Evolutionary conservation across 2,888 invertebrate genomes (phyloP).

Genomic region (Tenthredo scrophulariae): DNA sequence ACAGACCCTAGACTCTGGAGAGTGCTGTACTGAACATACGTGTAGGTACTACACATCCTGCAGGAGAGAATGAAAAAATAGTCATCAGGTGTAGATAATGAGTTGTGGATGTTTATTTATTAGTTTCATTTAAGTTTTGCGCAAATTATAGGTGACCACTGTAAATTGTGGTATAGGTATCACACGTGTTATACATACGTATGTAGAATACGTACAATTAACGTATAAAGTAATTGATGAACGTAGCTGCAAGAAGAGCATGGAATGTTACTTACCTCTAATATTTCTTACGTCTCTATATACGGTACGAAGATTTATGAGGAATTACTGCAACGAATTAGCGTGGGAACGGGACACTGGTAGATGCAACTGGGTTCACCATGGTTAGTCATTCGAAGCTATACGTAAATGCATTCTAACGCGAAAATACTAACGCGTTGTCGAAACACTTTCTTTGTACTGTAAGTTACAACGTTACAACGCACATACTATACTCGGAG

Average conservation of each 20-base stretch:
- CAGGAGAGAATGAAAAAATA: background rate
- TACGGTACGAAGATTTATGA: constrained; percentile 29
- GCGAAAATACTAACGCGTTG: constrained; percentile 41
- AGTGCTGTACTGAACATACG: background rate
- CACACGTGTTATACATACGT: background rate
- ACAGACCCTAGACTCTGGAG: constrained; percentile 11
- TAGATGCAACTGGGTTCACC: constrained; percentile 20
- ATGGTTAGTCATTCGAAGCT: constrained; percentile 16
- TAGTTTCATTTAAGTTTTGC: background rate
- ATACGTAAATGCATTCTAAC: constrained; percentile 23
- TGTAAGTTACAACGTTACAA: background rate
- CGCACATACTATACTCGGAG: constrained; percentile 13
- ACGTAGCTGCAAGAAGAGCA: background rate
- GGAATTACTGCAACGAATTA: constrained; percentile 43
- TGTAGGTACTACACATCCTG: constrained; percentile 7
- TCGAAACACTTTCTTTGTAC: constrained; percentile 26
- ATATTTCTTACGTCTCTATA: constrained; percentile 20
- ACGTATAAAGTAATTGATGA: background rate
- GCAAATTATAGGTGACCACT: background rate
- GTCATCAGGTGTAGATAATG: constrained; percentile 21
- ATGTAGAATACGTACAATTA: background rate
- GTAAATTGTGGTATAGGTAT: background rate
- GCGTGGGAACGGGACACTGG: constrained; percentile 47
- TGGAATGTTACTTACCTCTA: constrained; percentile 2
- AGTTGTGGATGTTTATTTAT: constrained; percentile 7